phyloP scores from a whole-genome alignment of 1,140 invertebrate genomes.

The Tetraneura akinire region DNA sequence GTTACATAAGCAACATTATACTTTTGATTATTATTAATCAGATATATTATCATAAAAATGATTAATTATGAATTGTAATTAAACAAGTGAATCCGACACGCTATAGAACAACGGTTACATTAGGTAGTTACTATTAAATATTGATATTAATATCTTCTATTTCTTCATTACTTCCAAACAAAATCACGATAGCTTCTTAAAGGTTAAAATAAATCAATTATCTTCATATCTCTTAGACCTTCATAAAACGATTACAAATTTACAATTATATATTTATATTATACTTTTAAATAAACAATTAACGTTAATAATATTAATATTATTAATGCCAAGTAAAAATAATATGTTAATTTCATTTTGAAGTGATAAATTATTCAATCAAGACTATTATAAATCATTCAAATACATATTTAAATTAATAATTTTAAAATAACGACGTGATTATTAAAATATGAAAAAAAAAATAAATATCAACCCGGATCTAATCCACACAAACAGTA shows the following conservation, averaged over 20 bases:
- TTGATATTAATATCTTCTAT: background rate
- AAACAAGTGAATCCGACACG: background rate
- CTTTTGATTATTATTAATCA: slow-evolving; percentile 2
- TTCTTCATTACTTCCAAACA: too few relatives aligned
- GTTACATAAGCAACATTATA: background rate
- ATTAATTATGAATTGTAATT: background rate
- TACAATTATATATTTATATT: too few relatives aligned
- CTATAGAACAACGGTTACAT: background rate
- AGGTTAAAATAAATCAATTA: background rate
- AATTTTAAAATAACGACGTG: background rate
- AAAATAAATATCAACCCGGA: background rate
- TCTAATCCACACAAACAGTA: background rate
- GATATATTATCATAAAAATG: background rate
- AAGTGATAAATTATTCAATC: background rate
- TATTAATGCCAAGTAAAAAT: too few relatives aligned
- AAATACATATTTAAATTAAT: background rate
- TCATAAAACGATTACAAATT: background rate
- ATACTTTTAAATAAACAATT: background rate
- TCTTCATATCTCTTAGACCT: background rate
- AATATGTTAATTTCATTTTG: background rate
- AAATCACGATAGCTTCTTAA: background rate
- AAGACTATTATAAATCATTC: background rate
- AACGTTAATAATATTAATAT: too few relatives aligned
- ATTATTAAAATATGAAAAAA: background rate
- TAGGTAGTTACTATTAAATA: background rate